Percentiles rank a stretch among this genome's conserved stretches.
Evolutionary conservation across 1,140 invertebrate species (phyloP).

Genomic region (Caenorhabditis elegans): WBcel235 BX284605.5:10631001-10631500

Average conservation of each 20-base stretch:
- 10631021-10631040: background rate
- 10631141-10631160: background rate
- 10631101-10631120: conserved; percentile 8
- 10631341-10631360: too few relatives aligned
- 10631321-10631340: too few relatives aligned
- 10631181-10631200: too few relatives aligned
- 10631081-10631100: conserved; percentile 15
- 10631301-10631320: too few relatives aligned
- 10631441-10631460: conserved; percentile 22
- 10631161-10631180: too few relatives aligned
- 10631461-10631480: background rate
- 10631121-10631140: background rate
- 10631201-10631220: too few relatives aligned
- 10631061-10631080: conserved; percentile 27
- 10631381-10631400: background rate
- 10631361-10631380: too few relatives aligned
- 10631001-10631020: conserved; percentile 18
- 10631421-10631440: background rate
- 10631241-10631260: too few relatives aligned
- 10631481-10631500: background rate
- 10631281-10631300: too few relatives aligned
- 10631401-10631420: background rate
- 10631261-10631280: too few relatives aligned
- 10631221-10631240: too few relatives aligned
- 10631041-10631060: background rate